Evolutionary conservation across 92 coral and sea anemone species (phyloP), one percentile per base, ranked within the genome.

Genomic region (Metridium senile): DNA sequence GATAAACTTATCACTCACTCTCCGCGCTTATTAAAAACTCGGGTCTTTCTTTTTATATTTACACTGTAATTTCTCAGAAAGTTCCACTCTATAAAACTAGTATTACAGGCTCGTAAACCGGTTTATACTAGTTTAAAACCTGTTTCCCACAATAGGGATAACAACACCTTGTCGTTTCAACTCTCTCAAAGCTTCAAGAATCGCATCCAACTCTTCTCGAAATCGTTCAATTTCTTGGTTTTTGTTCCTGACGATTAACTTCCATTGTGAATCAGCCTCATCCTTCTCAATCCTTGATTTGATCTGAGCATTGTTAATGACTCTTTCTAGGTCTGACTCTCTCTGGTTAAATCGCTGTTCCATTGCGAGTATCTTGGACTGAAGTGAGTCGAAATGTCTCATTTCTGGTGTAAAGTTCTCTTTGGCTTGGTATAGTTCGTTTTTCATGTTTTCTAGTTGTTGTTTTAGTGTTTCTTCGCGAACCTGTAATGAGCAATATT

Each of bases 161-260:
- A 95, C 91, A 19, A 92, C 92, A 0, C 99, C 99, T 75, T 92
- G 99, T 19, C 94, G 93, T 26, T 89, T 86, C 22, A 95, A 81
- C 28, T 95, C 99, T 63, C 89, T 90, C 10, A 95, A 87, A 25
- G 91, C 91, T 30, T 93, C 93, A 35, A 95, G 77, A 58, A 95
- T 95, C 11, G 81, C 89, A 56, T 92, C 96, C 35, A 95, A 90
- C 58, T 95, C 99, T 64, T 59, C 81, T 0, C 99, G 93, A 87
- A 95, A 95, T 54, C 81, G 74, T 69, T 95, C 99, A 66, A 93
- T 89, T 74, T 95, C 99, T 78, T 91, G 95, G 77, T 93, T 92
- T 53, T 95, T 95, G 80, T 87, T 89, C 23, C 88, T 81, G 11
- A 95, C 64, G 16, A 88, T 70, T 61, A 85, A 81, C 28, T 94